These are phyloP conservation scores for Teinopalpus imperialis DNA, from an alignment of 2,888 invertebrate species.

Conservation along the genomic window DNA sequence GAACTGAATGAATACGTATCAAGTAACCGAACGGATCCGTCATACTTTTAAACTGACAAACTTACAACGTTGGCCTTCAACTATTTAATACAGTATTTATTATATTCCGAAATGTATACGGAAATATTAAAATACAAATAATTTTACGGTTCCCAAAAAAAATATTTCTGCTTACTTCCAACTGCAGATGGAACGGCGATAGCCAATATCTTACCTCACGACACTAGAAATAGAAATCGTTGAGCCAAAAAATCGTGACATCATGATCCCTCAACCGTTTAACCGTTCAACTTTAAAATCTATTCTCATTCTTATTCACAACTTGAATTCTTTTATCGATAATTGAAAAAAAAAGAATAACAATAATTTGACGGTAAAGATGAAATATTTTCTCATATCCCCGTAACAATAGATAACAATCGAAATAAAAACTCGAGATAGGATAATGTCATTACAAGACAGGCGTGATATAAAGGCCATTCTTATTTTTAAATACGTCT, in stretches of 20 bases:
- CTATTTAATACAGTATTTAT: no score
- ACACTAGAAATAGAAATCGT: conserved; percentile 21
- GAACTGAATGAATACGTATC: no score
- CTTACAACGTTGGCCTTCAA: no score
- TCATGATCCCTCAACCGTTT: conserved; percentile 2
- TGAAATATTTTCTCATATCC: conserved; percentile 4
- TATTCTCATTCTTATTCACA: conserved; percentile 6
- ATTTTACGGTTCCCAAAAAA: conserved; percentile 21
- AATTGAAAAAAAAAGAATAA: no score
- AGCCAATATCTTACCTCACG: conserved; percentile 33
- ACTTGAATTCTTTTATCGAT: conserved; percentile 16
- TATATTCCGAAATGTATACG: no score
- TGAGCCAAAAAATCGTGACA: conserved; percentile 24
- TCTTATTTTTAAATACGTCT: conserved; percentile 58
- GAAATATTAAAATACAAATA: conserved; percentile 16
- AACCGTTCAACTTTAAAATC: conserved; percentile 22
- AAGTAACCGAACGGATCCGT: no score
- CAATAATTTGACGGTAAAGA: no score
- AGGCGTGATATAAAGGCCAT: conserved; percentile 57
- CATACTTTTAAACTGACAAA: no score
- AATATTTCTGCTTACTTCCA: conserved; percentile 32
- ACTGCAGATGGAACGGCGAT: conserved; percentile 34
- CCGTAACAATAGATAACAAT: conserved; percentile 33
- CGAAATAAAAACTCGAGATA: conserved; percentile 34
- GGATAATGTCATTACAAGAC: conserved; percentile 49